A percentile compares a stretch with the other conserved stretches of the same genome.
phyloP scores from a whole-genome alignment of 2,888 invertebrate genomes.

The Abscondita cerata region DNA sequence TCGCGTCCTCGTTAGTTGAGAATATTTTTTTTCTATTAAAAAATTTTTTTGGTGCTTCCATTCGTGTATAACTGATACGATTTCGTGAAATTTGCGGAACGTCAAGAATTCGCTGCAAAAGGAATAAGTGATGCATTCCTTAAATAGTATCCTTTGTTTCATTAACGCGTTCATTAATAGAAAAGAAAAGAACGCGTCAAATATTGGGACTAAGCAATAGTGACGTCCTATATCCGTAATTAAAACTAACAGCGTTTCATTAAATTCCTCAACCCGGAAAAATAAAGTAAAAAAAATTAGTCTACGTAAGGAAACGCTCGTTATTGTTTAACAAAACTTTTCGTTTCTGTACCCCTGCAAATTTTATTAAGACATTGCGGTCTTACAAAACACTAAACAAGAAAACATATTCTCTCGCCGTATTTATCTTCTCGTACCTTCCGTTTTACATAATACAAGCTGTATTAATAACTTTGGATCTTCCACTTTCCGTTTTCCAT shows the following conservation, averaged over 20 bases:
- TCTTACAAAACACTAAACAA: constrained; percentile 17
- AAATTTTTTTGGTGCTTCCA: no score
- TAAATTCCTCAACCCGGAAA: not conserved
- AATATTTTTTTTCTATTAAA: no score
- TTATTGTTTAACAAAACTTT: not conserved
- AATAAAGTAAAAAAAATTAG: not conserved
- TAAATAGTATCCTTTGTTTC: not conserved
- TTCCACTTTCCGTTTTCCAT: constrained; percentile 27
- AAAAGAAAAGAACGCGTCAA: not conserved
- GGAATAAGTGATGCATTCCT: not conserved
- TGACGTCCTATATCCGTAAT: not conserved
- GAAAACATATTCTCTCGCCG: constrained; percentile 23
- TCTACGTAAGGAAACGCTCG: not conserved
- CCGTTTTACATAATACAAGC: constrained; percentile 23
- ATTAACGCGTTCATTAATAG: not conserved
- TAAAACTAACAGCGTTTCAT: not conserved
- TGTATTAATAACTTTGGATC: constrained; percentile 27
- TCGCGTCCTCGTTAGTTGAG: no score
- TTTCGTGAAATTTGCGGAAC: no score
- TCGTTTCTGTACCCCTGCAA: no score
- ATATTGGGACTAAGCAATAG: not conserved
- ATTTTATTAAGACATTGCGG: not conserved
- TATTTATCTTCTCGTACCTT: constrained; percentile 24
- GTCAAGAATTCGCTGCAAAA: not conserved
- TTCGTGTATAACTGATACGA: no score